A percentile compares a stretch with the other conserved stretches of the same genome.
Conservation (phyloP, 2,797 vertebrate species). For the Falco novaeseelandiae region DNA sequence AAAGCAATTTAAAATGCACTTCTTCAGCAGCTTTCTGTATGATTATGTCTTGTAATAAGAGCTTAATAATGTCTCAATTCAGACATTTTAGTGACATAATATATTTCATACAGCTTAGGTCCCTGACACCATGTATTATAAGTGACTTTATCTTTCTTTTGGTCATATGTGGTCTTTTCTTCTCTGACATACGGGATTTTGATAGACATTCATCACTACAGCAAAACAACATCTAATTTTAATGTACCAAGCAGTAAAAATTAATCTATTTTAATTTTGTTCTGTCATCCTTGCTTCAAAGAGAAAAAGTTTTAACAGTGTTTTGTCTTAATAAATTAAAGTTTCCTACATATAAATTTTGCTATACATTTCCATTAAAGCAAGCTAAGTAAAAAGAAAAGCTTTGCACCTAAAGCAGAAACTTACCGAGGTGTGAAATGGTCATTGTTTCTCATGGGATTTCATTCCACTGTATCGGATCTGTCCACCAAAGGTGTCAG, state of each 20-base stretch:
- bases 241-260: background rate
- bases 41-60: conserved; percentile 34
- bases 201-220: background rate
- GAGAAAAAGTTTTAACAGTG: background rate
- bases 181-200: background rate
- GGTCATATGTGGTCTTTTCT: background rate
- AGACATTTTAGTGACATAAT: conserved; percentile 12
- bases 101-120: background rate
- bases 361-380: background rate
- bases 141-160: background rate
- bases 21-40: conserved; percentile 24
- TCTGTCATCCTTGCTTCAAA: background rate
- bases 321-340: background rate
- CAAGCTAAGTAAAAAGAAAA: background rate
- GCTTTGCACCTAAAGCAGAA: background rate
- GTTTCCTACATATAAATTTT: background rate
- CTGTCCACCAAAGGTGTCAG: background rate
- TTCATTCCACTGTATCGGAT: accelerated
- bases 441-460: background rate
- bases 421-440: background rate
- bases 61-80: background rate
- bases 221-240: background rate
- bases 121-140: background rate
- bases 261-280: background rate
- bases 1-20: conserved; percentile 33